Evolutionary conservation across 2,888 invertebrate species (phyloP), one percentile per base, ranked within the genome.

Genomic region (Leptura quadrifasciata): DNA sequence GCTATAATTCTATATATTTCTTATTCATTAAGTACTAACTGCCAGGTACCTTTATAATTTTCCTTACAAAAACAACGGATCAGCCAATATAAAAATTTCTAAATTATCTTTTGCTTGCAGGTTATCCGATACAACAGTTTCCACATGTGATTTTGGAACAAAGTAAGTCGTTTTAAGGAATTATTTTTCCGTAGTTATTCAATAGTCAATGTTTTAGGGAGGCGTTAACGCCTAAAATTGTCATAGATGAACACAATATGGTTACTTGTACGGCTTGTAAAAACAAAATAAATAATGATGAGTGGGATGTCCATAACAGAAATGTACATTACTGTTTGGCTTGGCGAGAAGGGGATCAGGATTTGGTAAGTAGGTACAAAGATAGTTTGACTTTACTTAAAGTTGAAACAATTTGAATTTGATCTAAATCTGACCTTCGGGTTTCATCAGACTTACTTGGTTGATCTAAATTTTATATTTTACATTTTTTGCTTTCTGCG

Each of bases 291-390:
- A 76, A 81, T 8, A 88, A 86, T 60, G 83, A 74, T 4, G 65
- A 87, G n/a, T 93, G 93, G 92, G 55, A 82, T 4, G 76, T 82
- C 4, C 93, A 93, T 82, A 92, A 91, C 77, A 86, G 90, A 58
- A 82, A 83, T 21, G 85, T 86, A 61, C 94, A 94, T 85, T 90
- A 92, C 76, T 91, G 92, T 80, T 87, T 93, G 79, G 90, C 91
- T 9, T 93, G 93, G 93, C 85, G 88, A 68, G 89, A 90, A 39
- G 92, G 91, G 57, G 90, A 91, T 72, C 73, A 83, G 54, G 89
- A 90, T 64, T 83, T 92, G 83, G 93, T 92, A 89, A 89, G 78
- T 64, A 89, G 89, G 78, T 64, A 35, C 2, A 64, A 35, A n/a
- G n/a, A n/a, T n/a, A n/a, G n/a, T n/a, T n/a, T n/a, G n/a, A n/a